Conservation (phyloP, 1,140 invertebrate species). For the Notospermus geniculatus region DNA sequence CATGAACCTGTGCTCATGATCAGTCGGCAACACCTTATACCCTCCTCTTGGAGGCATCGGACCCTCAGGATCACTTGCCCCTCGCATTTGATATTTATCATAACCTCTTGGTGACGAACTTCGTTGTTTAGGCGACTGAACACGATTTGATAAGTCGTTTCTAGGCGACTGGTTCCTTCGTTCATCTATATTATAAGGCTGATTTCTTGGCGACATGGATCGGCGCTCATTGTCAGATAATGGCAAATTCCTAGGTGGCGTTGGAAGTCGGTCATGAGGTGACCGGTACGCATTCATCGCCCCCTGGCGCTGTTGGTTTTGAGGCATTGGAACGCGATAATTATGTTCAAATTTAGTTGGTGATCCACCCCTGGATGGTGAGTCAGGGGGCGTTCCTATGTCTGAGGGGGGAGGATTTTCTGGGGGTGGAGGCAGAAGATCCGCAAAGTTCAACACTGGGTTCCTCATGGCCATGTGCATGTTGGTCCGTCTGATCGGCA, state of each 20-base stretch:
- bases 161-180: constrained; percentile 28
- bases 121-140: constrained; percentile 4
- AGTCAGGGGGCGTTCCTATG: constrained; percentile 38
- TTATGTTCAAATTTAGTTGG: neutral
- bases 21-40: constrained; percentile 10
- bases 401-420: constrained; percentile 71
- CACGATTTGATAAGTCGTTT: constrained; percentile 15
- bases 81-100: constrained; percentile 5
- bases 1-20: constrained; percentile 24
- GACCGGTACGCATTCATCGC: constrained; percentile 4
- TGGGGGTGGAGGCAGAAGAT: constrained; percentile 72
- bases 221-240: constrained; percentile 45
- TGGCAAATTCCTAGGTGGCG: constrained; percentile 10
- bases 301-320: neutral
- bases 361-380: constrained; percentile 20
- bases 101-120: neutral
- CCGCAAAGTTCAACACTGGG: constrained; percentile 70
- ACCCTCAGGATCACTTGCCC: constrained; percentile 12
- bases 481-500: constrained; percentile 42
- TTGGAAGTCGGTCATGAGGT: neutral
- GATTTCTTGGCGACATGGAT: constrained; percentile 33
- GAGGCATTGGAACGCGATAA: neutral
- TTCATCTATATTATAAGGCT: constrained; percentile 31
- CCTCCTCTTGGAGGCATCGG: constrained; percentile 12
- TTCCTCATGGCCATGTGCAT: constrained; percentile 42